Evolutionary conservation across 2,797 vertebrate genomes (phyloP).

Genomic region (Halcyon smyrnensis): DNA sequence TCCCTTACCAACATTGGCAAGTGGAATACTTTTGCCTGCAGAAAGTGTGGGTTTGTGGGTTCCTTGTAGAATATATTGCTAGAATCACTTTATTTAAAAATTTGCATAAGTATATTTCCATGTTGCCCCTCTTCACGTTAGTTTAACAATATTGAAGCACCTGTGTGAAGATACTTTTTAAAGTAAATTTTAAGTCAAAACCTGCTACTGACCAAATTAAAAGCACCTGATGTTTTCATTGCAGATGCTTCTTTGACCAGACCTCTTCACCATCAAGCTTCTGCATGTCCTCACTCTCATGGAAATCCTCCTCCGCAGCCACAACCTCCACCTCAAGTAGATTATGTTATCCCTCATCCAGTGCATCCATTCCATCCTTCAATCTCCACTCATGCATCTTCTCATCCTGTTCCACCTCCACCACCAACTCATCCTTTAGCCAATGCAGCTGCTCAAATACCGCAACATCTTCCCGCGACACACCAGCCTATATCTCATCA

Average conservation of each 20-base stretch:
- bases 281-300: slow-evolving; percentile 93
- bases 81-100: not conserved
- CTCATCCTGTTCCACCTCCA: slow-evolving; percentile 87
- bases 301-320: slow-evolving; percentile 91
- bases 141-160: not conserved
- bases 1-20: not conserved
- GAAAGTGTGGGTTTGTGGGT: not conserved
- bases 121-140: not conserved
- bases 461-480: slow-evolving; percentile 90
- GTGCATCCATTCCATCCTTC: slow-evolving; percentile 93
- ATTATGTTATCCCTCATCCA: slow-evolving; percentile 95
- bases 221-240: slow-evolving; percentile 40
- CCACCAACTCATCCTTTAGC: slow-evolving; percentile 89
- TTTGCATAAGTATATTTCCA: not conserved
- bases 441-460: slow-evolving; percentile 85
- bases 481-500: slow-evolving; percentile 92
- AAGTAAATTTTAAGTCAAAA: not conserved
- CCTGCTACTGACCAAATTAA: not conserved
- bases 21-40: not conserved
- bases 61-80: not conserved
- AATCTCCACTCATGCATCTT: slow-evolving; percentile 88
- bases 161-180: not conserved
- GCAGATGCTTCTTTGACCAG: slow-evolving; percentile 93
- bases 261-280: slow-evolving; percentile 93
- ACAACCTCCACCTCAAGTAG: slow-evolving; percentile 89